Evolutionary conservation across 2,888 invertebrate genomes (phyloP), one percentile per base, ranked within the genome.

Genomic region (Ophonus ardosiacus): DNA sequence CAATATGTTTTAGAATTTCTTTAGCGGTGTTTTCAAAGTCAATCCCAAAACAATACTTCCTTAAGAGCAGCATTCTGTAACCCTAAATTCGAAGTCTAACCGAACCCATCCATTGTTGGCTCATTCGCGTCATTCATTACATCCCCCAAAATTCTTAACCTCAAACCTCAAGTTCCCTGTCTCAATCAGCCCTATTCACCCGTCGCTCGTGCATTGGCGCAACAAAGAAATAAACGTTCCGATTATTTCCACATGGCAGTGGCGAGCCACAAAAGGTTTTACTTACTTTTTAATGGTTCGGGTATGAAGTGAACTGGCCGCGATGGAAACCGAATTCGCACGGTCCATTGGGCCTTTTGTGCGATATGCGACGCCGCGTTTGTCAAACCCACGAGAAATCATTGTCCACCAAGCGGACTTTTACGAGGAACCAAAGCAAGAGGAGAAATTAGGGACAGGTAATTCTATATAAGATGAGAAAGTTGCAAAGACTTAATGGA

Each of bases 221-320:
- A 83, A 83, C 83, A 83, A 83, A 83, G 83, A 83, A 83, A 74
- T 74, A 83, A 83, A 59, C 74, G 71, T 83, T 61, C 40, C 83
- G 83, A 83, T 83, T 83, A 83, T 83, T 83, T 83, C 83, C 83
- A 83, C 82, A 76, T 83, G 17, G 83, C 83, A 76, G 61, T 13
- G 59, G 59, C 78, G 61, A 38, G 65, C 84, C 78, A 84, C 84
- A 84, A 84, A 84, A 78, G 84, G 51, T 78, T 78, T 84, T 84
- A 84, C 84, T 84, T 84, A 84, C 78, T 84, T 84, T 84, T 84
- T 84, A 84, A 84, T 84, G 84, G 84, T 78, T 78, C 63, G 65
- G 78, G 65, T 78, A 84, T 84, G 84, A 83, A 83, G 78, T 74
- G 51, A 68, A 57, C 71, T 18, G 56, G 24, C 65, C 81, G 65